Base-by-base conservation (phyloP, 92 coral and sea anemone genomes). In the Paragorgia papillata region DNA sequence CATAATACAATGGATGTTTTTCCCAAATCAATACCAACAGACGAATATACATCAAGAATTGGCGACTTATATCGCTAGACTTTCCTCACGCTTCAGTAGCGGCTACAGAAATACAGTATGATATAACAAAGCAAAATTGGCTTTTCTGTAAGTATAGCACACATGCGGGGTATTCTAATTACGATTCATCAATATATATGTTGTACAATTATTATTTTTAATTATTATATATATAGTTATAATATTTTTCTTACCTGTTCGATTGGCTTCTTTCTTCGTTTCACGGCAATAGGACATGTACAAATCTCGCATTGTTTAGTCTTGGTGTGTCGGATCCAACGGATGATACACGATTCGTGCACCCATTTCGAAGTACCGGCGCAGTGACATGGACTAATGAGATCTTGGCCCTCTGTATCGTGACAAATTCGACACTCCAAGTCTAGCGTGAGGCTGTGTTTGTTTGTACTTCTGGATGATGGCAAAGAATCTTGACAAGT, bases 351-450 rank as follows among this genome's bases (percentile, higher is more conserved):
- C 9, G 93, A 85, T 60, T 91, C 89, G 58, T 95, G 99, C 19
- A 95, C 91, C 99, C 99, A 95, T 31, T 85, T 88, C 0, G 99
- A 75, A 0, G 99, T 91, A 0, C 99, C 99, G 6, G 92, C 63
- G 51, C 99, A 95, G 40, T 89, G 90, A 22, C 99, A 95, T 0
- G 99, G 99, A 21, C 95, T 95, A 8, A 95, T 76, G 22, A 95
- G 61, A 7, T 62, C 82, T 22, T 95, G 97, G 0, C 90, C 96
- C 34, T 89, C 99, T 0, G 43, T 29, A 14, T 82, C 79, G 20
- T 88, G 91, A 30, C 99, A 95, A 59, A 95, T 95, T 2, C 99
- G 88, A 56, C 99, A 95, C 74, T 95, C 99, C 8, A 79, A 39
- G 19, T 62, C 61, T 19, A 64, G 24, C 33, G 60, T 33, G 63